Evolutionary conservation across 2,888 invertebrate genomes (phyloP).

Genomic region (Choreutis nemorana): DNA sequence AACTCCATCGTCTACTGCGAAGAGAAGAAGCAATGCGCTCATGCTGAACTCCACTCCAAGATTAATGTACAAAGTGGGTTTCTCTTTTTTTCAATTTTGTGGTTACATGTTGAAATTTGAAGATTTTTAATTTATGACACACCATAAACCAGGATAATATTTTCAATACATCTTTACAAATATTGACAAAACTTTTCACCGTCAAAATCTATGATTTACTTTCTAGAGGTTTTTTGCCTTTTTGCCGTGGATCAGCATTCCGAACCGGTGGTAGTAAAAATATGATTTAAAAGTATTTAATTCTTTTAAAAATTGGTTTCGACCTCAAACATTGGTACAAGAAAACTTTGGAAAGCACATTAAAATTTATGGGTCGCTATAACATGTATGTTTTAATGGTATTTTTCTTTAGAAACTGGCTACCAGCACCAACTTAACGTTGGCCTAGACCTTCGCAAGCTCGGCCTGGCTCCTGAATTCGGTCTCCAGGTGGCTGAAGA

Average conservation of each 20-base stretch:
- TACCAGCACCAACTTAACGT: conserved; percentile 70
- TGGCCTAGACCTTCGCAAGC: conserved; percentile 74
- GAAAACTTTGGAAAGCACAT: too few relatives aligned
- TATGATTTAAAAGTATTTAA: too few relatives aligned
- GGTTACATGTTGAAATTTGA: background rate
- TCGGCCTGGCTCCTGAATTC: conserved; percentile 78
- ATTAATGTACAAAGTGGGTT: conserved; percentile 47
- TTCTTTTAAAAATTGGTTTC: too few relatives aligned
- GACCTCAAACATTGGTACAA: too few relatives aligned
- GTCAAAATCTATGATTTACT: too few relatives aligned
- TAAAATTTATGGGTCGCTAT: background rate
- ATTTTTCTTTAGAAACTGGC: conserved; percentile 43
- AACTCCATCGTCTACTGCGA: conserved; percentile 77
- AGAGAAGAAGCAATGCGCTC: conserved; percentile 80
- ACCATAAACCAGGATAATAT: too few relatives aligned
- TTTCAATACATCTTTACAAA: too few relatives aligned
- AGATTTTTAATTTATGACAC: too few relatives aligned
- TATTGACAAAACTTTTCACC: too few relatives aligned
- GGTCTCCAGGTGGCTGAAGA: conserved; percentile 73
- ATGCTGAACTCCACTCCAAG: conserved; percentile 73
- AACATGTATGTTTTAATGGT: background rate
- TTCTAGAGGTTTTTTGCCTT: too few relatives aligned
- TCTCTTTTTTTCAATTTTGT: background rate
- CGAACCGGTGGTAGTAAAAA: too few relatives aligned
- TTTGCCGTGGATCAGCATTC: too few relatives aligned